phyloP scores from a whole-genome alignment of 2,113 vertebrate genomes.

The Neotoma lepida region DNA sequence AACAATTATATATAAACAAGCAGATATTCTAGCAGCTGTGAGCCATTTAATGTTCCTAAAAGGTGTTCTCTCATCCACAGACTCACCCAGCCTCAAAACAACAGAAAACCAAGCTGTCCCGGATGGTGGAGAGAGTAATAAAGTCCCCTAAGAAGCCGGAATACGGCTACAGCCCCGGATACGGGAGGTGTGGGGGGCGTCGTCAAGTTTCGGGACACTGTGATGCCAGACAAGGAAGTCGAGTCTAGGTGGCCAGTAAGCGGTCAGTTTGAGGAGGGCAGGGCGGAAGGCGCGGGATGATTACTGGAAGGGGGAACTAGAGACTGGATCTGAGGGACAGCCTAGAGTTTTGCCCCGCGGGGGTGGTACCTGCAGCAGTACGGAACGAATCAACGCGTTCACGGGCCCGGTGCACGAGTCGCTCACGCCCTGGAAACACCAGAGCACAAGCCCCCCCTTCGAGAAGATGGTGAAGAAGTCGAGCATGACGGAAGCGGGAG shows the following conservation, averaged over 20 bases:
- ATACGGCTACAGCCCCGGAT: neutral
- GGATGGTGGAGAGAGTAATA: neutral
- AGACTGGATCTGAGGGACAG: neutral
- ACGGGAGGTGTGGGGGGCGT: neutral
- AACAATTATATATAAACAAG: neutral
- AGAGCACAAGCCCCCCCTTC: conserved; percentile 97
- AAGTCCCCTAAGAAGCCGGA: neutral
- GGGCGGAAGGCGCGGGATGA: neutral
- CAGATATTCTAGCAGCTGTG: neutral
- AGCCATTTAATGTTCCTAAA: neutral
- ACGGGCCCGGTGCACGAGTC: conserved; percentile 95
- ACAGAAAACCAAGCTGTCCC: neutral
- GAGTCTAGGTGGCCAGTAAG: neutral
- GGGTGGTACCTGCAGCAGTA: conserved; percentile 93
- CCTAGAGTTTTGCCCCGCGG: conserved; percentile 28
- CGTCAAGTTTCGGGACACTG: neutral
- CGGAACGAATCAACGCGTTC: conserved; percentile 95
- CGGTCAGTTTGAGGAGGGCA: neutral
- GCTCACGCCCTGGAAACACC: conserved; percentile 97
- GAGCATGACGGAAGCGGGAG: conserved; percentile 88
- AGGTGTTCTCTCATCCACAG: neutral
- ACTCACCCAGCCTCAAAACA: neutral
- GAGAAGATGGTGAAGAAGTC: conserved; percentile 99
- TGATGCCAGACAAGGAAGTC: neutral
- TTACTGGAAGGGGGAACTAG: neutral